Evolutionary conservation across 2,888 invertebrate species (phyloP).

Genomic region (Crepidodera aurea): DNA sequence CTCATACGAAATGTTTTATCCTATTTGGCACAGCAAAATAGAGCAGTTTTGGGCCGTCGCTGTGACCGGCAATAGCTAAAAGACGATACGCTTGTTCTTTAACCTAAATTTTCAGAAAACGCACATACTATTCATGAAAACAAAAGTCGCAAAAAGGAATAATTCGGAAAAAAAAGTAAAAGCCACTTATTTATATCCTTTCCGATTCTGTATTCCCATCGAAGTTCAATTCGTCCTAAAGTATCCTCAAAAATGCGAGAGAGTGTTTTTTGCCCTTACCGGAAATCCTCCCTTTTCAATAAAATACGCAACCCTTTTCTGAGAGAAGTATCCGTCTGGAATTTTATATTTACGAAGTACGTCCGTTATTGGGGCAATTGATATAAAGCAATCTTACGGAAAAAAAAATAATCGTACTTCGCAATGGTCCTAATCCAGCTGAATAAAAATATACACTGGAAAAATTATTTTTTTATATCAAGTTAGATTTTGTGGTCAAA

Average conservation of each 20-base stretch:
- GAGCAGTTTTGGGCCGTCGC: not conserved
- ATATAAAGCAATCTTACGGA: not conserved
- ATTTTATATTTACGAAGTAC: not conserved
- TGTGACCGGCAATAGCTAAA: slow-evolving; percentile 4
- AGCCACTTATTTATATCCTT: slow-evolving; percentile 1
- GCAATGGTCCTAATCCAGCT: not conserved
- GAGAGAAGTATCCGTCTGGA: not conserved
- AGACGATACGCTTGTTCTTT: no score
- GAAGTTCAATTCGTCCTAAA: slow-evolving; percentile 10
- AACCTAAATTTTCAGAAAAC: no score
- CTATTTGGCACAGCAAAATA: slow-evolving; percentile 4
- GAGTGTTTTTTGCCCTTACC: not conserved
- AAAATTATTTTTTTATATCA: no score
- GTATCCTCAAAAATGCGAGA: slow-evolving; percentile 1
- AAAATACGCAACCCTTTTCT: slow-evolving; percentile 10
- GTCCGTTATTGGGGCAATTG: slow-evolving; percentile 2
- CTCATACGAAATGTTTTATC: slow-evolving; percentile 15
- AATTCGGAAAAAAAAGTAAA: not conserved
- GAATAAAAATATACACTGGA: not conserved
- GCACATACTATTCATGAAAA: no score
- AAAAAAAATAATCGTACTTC: not conserved
- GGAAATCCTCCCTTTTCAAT: slow-evolving; percentile 7
- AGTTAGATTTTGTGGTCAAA: no score
- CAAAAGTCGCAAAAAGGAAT: no score
- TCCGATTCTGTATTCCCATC: not conserved